phyloP scores from a whole-genome alignment of 2,797 vertebrate genomes.

The Sebastes oblongus region DNA sequence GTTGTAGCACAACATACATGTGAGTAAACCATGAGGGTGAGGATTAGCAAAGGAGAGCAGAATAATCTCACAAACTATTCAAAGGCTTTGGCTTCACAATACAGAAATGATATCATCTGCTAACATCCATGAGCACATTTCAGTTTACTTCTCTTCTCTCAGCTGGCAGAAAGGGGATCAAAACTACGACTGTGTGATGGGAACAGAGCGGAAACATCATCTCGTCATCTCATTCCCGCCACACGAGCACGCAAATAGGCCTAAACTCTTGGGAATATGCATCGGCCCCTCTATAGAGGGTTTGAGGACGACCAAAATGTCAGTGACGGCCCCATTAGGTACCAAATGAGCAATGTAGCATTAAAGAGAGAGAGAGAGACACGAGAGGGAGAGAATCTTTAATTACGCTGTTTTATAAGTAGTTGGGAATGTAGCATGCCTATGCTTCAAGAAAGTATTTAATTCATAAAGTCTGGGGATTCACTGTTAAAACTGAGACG shows the following conservation, averaged over 20 bases:
- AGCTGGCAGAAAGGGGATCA: conserved; percentile 28
- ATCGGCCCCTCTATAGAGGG: conserved; percentile 57
- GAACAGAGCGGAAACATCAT: conserved; percentile 52
- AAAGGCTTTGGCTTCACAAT: conserved; percentile 3
- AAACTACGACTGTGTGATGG: conserved; percentile 22
- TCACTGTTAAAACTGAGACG: neutral
- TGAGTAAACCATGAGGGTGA: conserved; percentile 41
- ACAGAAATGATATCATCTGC: neutral
- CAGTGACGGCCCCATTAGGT: conserved; percentile 77
- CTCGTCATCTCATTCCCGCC: conserved; percentile 43
- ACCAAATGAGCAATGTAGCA: conserved; percentile 74
- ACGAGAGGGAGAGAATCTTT: conserved; percentile 10
- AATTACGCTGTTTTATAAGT: conserved; percentile 50
- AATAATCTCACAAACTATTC: conserved; percentile 57
- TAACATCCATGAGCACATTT: neutral
- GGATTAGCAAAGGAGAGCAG: conserved; percentile 42
- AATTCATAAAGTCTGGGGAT: conserved; percentile 14
- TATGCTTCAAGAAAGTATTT: conserved; percentile 21
- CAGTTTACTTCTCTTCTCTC: conserved; percentile 4
- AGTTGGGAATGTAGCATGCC: conserved; percentile 23
- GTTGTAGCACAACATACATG: conserved; percentile 61
- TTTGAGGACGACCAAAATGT: conserved; percentile 68
- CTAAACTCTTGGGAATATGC: conserved; percentile 63
- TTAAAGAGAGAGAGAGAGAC: conserved; percentile 37
- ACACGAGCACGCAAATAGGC: conserved; percentile 58